These are phyloP conservation scores for Gallirallus australis DNA, from an alignment of 2,797 vertebrate species.

Conservation along the genomic window DNA sequence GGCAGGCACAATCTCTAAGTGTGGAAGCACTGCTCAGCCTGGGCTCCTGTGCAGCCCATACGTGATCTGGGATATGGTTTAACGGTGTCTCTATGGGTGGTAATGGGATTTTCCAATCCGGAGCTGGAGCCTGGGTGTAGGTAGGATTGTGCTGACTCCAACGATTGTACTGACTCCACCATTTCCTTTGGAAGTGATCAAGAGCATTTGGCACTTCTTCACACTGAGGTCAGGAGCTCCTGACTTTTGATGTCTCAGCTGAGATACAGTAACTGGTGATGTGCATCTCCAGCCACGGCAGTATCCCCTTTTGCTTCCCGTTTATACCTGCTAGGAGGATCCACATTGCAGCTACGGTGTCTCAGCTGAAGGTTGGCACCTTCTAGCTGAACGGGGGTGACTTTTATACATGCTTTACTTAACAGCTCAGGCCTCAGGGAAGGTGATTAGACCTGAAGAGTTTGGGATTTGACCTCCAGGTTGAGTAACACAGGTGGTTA, in stretches of 20 bases:
- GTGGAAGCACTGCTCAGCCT: not conserved
- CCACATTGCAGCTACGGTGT: not conserved
- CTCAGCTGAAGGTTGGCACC: not conserved
- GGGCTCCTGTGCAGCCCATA: not conserved
- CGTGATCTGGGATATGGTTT: not conserved
- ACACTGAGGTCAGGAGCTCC: not conserved
- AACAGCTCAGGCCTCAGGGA: not conserved
- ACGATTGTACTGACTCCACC: not conserved
- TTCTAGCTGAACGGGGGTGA: not conserved
- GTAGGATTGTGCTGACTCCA: not conserved
- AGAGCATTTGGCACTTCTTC: not conserved
- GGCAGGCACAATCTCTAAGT: not conserved
- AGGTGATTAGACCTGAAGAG: not conserved
- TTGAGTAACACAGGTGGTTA: fast-evolving
- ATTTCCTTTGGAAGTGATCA: not conserved
- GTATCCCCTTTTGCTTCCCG: fast-evolving
- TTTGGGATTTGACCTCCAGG: not conserved
- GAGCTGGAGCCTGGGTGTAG: not conserved
- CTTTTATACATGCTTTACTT: not conserved
- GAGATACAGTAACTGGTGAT: not conserved
- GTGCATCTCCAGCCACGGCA: fast-evolving
- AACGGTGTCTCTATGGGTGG: not conserved
- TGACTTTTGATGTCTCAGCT: not conserved
- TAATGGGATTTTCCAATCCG: not conserved
- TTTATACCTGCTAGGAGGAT: not conserved